Base-by-base conservation (phyloP, 1,140 invertebrate genomes). In the Tetragonula clypearis region DNA sequence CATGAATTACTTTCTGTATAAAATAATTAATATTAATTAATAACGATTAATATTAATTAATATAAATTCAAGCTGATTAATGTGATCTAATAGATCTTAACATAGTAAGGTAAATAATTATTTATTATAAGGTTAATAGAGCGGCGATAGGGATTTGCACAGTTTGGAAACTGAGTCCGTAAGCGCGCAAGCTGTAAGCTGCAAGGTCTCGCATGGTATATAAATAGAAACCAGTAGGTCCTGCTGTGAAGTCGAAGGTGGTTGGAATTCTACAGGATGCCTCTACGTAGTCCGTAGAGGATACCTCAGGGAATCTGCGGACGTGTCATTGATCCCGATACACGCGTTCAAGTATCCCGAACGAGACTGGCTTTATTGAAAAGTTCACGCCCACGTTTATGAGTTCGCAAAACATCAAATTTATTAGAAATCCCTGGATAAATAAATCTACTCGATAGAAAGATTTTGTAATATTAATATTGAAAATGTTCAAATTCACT, bases 181-280 rank as follows among this genome's bases (percentile, higher is more conserved):
- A 86, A 88, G 85, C 73, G 82, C 77, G 79, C 60, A 72, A 86
- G 72, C 76, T 69, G 79, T 82, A 72, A 76, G 82, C 66, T 90
- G 90, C 92, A 92, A 92, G 92, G 91, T 92, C 92, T 93, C 85
- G 79, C 82, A 72, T 76, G 82, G 90, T 88, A 86, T 93, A 93
- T 93, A 93, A 93, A 93, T 93, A 93, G 93, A 93, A 93, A 93
- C 93, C 91, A 93, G 93, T 93, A 93, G 92, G 91, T 93, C 92
- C 92, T 93, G 92, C 92, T 92, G 92, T 62, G 92, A 91, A 91
- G 89, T 91, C 91, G 90, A 91, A 93, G 92, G 90, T 90, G 90
- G 92, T 91, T 93, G 92, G 93, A 93, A 93, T 93, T 93, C 92
- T 92, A 90, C 90, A 86, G 89, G 91, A 90, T 86, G 81, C 84